Evolutionary conservation across 2,888 invertebrate species (phyloP), one percentile per base, ranked within the genome.

Genomic region (Spisula subtruncata): DNA sequence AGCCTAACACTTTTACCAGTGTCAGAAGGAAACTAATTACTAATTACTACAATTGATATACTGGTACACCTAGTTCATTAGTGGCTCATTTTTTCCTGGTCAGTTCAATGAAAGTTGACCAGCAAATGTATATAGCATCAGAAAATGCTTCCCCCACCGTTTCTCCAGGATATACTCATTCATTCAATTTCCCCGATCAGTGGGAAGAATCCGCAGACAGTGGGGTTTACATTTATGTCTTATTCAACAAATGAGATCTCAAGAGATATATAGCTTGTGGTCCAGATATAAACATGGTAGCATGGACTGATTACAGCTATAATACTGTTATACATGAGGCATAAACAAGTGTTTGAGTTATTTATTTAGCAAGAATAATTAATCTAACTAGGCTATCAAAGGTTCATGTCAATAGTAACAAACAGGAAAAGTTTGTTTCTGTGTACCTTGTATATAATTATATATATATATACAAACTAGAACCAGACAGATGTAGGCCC

Each of bases 391-490:
- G 35, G 10, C 60, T 16, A 75, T 75, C 75, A 75, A 25, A 48
- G 25, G 81, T n/a, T 46, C 20, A 46, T 12, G 75, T 75, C 20
- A 84, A 75, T 75, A 84, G n/a, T 32, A 51, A 46, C 48, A 46
- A 46, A 56, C 14, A 75, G 46, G 29, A 48, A 84, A 41, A 8
- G 16, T 84, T 60, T 75, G 71, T 46, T 51, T 84, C 84, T 75
- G 66, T 41, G n/a, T n/a, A n/a, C n/a, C n/a, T n/a, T n/a, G n/a
- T n/a, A n/a, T n/a, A n/a, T n/a, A n/a, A n/a, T n/a, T n/a, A n/a
- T n/a, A n/a, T n/a, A n/a, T n/a, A n/a, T 14, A 84, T 84, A 84
- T 84, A 84, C 84, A 84, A 75, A 71, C 71, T 71, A 18, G 32
- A 14, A 71, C 71, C 56, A 25, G 66, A 84, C 48, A 66, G 20